A percentile compares a stretch with the other conserved stretches of the same genome.
These are phyloP conservation scores for Xestia rhomboidea DNA, from an alignment of 2,888 invertebrate genomes.

Conservation along the genomic window DNA sequence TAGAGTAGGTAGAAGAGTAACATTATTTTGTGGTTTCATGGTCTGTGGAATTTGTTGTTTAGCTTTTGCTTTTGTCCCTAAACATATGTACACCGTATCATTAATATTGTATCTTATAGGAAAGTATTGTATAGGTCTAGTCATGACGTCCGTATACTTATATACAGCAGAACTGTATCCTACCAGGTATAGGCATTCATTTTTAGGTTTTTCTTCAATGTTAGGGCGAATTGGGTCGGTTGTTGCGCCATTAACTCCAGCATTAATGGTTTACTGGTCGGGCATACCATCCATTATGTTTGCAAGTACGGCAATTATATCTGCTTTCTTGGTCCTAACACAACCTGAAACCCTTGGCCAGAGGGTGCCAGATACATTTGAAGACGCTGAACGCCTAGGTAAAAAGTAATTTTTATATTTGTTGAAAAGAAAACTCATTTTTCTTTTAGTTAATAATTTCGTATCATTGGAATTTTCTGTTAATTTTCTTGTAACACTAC, in stretches of 20 bases:
- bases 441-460: neutral
- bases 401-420: slow-evolving; percentile 51
- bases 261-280: slow-evolving; percentile 89
- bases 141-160: slow-evolving; percentile 92
- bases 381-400: slow-evolving; percentile 85
- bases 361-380: slow-evolving; percentile 86
- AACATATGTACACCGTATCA: slow-evolving; percentile 76
- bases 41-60: slow-evolving; percentile 89
- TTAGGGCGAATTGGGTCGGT: slow-evolving; percentile 93
- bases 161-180: slow-evolving; percentile 94
- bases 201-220: slow-evolving; percentile 93
- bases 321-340: slow-evolving; percentile 81
- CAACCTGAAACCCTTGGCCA: slow-evolving; percentile 85
- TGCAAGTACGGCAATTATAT: slow-evolving; percentile 81
- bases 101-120: slow-evolving; percentile 90
- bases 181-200: slow-evolving; percentile 92
- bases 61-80: slow-evolving; percentile 88
- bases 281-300: slow-evolving; percentile 86
- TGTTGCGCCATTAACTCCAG: slow-evolving; percentile 92
- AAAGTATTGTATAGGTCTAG: slow-evolving; percentile 92
- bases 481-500: neutral
- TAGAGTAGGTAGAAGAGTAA: slow-evolving; percentile 89
- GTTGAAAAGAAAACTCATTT: neutral
- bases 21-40: slow-evolving; percentile 81
- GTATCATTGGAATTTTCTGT: neutral